Conservation (phyloP, 2,797 vertebrate genomes). For the Acrocephalus scirpaceus region DNA sequence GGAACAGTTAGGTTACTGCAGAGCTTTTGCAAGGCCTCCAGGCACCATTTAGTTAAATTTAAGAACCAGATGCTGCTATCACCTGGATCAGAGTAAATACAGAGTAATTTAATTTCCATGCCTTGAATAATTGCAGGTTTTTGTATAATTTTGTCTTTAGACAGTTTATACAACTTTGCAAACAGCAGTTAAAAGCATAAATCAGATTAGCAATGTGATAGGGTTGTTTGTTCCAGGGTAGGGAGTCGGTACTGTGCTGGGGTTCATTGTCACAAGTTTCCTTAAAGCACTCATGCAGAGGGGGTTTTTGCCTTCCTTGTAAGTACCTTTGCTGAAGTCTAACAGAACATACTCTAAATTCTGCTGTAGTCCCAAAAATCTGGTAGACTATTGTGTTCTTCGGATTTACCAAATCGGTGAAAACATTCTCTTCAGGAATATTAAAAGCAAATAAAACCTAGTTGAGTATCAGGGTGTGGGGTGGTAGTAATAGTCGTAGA, state of each 20-base stretch:
- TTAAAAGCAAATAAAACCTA: neutral
- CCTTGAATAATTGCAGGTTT: neutral
- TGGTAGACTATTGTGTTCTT: neutral
- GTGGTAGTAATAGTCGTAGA: neutral
- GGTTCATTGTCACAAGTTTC: constrained; percentile 71
- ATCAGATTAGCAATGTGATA: neutral
- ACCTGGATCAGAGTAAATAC: neutral
- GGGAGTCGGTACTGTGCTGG: constrained; percentile 70
- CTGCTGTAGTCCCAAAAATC: neutral
- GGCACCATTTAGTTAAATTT: neutral
- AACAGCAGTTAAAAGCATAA: neutral
- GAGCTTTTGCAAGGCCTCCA: neutral
- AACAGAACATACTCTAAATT: neutral
- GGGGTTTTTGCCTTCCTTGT: constrained; percentile 66
- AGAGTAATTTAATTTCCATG: neutral
- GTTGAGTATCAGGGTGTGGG: fast-evolving
- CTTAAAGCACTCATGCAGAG: constrained; percentile 52
- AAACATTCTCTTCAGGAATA: neutral
- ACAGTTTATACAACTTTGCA: neutral
- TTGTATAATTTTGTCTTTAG: neutral
- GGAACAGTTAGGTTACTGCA: neutral
- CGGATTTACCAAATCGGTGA: neutral
- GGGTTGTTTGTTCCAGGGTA: neutral
- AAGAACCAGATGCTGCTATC: neutral
- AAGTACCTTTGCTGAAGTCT: neutral